Base-by-base conservation (phyloP, 2,113 vertebrate genomes). In the Ardeotis arabs region DNA sequence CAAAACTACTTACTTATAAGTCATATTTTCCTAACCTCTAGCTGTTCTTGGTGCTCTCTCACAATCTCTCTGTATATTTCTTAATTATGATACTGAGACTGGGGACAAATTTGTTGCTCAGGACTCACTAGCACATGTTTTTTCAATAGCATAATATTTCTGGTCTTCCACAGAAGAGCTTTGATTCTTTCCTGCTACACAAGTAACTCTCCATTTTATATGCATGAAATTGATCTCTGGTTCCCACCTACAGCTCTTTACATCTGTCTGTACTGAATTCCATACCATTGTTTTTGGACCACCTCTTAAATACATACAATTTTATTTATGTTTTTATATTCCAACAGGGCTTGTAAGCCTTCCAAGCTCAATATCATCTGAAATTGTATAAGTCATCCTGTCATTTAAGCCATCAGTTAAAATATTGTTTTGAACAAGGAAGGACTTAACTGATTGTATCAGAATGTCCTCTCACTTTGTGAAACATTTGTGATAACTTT, bases 21-120 rank as follows among this genome's bases (percentile, higher is more conserved):
- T 59, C 49, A 73, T 18, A 23, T 74, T 89, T 78, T 86, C 59
- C 73, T 89, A 78, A 78, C 23, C 37, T 77, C 16, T 50, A 52
- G 33, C 28, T 84, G 14, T 50, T 64, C 37, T 64, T 39, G 52
- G 18, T 84, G 53, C 14, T 63, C 7, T 78, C 52, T 84, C 47
- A 52, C 0, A 0, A 68, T n/a, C 73, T 73, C 37, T 59, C 29
- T 24, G 27, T 17, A 33, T 13, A 13, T 67, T 62, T 56, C 33
- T 29, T 56, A 70, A 41, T 52, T 56, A 58, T 62, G 10, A 29
- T 41, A 45, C 28, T 2, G 2, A 81, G 18, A 28, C 20, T 76
- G 33, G 67, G 47, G 33, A 76, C 19, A 87, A 33, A 56, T 52
- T 67, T 81, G 8, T 67, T 84, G 29, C 58, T 52, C 58, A 62